Evolutionary conservation across 1,140 invertebrate species (phyloP).

Genomic region (Aleiodes sp.): DNA sequence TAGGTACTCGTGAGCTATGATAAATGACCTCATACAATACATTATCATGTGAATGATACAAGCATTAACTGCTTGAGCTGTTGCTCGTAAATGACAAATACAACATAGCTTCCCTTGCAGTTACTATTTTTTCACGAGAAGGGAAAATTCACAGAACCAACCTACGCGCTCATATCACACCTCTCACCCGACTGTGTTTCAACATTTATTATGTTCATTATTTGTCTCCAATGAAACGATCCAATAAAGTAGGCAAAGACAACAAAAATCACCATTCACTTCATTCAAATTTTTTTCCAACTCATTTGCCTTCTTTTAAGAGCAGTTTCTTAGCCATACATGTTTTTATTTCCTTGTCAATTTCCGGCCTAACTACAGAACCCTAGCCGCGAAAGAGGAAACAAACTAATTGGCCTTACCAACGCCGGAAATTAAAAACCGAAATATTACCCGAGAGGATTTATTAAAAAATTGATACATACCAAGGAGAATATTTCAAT

Average conservation of each 20-base stretch:
- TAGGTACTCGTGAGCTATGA: no score
- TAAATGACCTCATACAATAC: background rate
- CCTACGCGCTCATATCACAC: background rate
- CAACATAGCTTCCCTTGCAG: background rate
- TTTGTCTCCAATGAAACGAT: background rate
- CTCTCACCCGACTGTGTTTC: background rate
- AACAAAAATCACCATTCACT: no score
- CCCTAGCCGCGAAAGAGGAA: constrained; percentile 27
- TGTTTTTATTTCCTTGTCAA: constrained; percentile 32
- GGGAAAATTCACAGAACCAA: background rate
- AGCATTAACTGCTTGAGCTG: background rate
- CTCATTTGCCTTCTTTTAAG: background rate
- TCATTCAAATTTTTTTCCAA: constrained; percentile 9
- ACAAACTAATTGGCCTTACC: constrained; percentile 27
- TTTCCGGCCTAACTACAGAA: constrained; percentile 21
- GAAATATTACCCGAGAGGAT: constrained; percentile 20
- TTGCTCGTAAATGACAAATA: background rate
- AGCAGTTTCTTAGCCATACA: constrained; percentile 1
- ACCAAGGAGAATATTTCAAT: no score
- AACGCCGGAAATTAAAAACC: constrained; percentile 34
- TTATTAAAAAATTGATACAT: background rate
- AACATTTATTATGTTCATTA: background rate
- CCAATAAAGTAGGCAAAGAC: background rate
- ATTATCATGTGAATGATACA: background rate
- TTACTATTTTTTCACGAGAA: background rate